These are phyloP conservation scores for Penaeus monodon DNA, from an alignment of 2,888 invertebrate genomes.

Conservation along the genomic window DNA sequence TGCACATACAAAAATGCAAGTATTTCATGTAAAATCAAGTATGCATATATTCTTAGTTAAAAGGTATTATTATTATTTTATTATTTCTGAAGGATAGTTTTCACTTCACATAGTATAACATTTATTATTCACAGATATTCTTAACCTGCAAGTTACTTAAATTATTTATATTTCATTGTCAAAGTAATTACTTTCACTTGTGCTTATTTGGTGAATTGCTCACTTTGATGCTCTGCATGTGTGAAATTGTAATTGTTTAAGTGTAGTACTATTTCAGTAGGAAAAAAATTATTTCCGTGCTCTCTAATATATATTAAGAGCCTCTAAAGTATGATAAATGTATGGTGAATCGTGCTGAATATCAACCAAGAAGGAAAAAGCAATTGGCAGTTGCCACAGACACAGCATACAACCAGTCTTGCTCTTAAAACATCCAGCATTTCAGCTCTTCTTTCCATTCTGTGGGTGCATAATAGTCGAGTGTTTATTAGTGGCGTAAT, in stretches of 20 bases:
- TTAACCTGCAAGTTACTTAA: too few relatives aligned
- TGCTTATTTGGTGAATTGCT: not conserved
- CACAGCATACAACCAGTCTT: conserved; percentile 24
- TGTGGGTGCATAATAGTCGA: conserved; percentile 39
- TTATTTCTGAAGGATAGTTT: too few relatives aligned
- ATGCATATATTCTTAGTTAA: too few relatives aligned
- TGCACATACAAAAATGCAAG: too few relatives aligned
- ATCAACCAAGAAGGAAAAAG: not conserved
- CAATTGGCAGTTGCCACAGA: conserved; percentile 12
- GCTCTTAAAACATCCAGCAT: conserved; percentile 21
- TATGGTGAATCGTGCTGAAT: not conserved
- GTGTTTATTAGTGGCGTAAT: conserved; percentile 26
- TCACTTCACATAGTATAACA: too few relatives aligned
- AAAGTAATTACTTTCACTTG: too few relatives aligned
- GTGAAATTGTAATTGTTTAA: not conserved
- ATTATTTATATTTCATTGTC: too few relatives aligned
- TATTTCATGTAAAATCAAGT: too few relatives aligned
- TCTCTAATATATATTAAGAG: not conserved
- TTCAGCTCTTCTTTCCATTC: conserved; percentile 44
- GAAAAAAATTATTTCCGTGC: not conserved
- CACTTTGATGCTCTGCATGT: conserved; percentile 42
- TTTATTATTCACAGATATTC: too few relatives aligned
- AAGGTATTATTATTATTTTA: too few relatives aligned
- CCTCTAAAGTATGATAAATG: too few relatives aligned
- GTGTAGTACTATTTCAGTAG: not conserved